These are phyloP conservation scores for Sthenelais limicola DNA, from an alignment of 2,888 invertebrate genomes.

Conservation along the genomic window DNA sequence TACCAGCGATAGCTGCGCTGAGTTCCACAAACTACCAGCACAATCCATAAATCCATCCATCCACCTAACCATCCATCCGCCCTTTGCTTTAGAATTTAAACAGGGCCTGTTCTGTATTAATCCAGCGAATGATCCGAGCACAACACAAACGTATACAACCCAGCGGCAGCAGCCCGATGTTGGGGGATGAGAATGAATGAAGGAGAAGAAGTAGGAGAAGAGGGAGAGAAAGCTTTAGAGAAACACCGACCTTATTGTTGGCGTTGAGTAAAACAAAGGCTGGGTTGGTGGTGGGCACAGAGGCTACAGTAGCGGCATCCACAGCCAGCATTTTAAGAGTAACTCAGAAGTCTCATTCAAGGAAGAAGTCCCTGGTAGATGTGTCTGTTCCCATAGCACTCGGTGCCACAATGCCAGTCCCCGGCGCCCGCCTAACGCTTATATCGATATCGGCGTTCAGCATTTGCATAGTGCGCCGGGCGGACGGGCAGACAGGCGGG, in stretches of 20 bases:
- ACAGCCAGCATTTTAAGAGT: conserved; percentile 28
- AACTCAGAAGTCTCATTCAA: neutral
- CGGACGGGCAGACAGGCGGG: neutral
- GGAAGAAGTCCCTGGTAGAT: neutral
- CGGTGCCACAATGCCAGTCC: neutral
- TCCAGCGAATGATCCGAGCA: too few relatives aligned
- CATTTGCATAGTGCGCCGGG: conserved; percentile 33
- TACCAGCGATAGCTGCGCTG: too few relatives aligned
- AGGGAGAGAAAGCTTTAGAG: neutral
- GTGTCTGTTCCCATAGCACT: conserved; percentile 7
- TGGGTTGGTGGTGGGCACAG: conserved; percentile 8
- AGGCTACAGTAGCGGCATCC: conserved; percentile 22
- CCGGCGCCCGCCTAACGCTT: neutral
- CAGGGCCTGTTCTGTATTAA: too few relatives aligned
- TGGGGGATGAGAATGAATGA: neutral
- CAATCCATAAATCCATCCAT: too few relatives aligned
- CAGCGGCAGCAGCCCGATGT: neutral
- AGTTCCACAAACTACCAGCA: too few relatives aligned
- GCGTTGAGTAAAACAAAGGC: conserved; percentile 35
- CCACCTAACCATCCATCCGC: too few relatives aligned
- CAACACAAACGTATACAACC: too few relatives aligned
- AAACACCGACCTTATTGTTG: conserved; percentile 30
- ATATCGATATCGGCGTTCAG: conserved; percentile 26
- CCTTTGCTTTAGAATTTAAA: too few relatives aligned
- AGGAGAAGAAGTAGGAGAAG: neutral